These are phyloP conservation scores for Calcarius lapponicus DNA, from an alignment of 2,797 vertebrate genomes.

Conservation along the genomic window DNA sequence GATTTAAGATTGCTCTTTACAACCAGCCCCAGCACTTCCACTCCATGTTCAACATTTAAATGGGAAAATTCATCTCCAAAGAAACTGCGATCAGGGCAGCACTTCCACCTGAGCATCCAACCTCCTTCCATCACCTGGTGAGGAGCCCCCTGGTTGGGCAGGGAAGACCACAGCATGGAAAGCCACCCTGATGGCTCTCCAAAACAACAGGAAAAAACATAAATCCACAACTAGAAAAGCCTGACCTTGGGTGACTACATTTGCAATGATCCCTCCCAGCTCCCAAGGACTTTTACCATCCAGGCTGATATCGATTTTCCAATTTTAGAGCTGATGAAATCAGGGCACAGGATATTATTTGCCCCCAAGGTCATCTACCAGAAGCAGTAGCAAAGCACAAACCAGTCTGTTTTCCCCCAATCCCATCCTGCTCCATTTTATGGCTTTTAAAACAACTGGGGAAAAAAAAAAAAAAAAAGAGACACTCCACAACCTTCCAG, in stretches of 20 bases:
- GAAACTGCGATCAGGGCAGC: neutral
- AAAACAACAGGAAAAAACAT: neutral
- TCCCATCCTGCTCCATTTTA: neutral
- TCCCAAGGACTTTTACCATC: neutral
- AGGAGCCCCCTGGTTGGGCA: fast-evolving
- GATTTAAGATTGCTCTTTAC: neutral
- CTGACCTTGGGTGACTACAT: neutral
- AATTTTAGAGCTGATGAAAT: neutral
- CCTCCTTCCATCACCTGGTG: neutral
- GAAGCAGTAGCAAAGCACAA: neutral
- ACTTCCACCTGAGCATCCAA: neutral
- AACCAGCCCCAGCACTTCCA: fast-evolving
- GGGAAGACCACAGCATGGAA: neutral
- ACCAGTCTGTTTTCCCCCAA: neutral
- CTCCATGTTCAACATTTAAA: neutral
- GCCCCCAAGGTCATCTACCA: neutral
- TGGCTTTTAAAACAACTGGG: neutral
- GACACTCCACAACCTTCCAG: neutral
- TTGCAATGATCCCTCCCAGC: neutral
- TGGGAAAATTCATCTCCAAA: neutral
- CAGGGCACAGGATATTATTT: neutral
- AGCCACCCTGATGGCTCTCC: neutral
- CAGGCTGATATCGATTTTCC: neutral
- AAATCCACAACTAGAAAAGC: neutral
- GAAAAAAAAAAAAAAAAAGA: fast-evolving